A percentile compares a stretch with the other conserved stretches of the same genome.
Evolutionary conservation across 2,113 vertebrate genomes (phyloP).

Genomic region (Burhinus bistriatus): DNA sequence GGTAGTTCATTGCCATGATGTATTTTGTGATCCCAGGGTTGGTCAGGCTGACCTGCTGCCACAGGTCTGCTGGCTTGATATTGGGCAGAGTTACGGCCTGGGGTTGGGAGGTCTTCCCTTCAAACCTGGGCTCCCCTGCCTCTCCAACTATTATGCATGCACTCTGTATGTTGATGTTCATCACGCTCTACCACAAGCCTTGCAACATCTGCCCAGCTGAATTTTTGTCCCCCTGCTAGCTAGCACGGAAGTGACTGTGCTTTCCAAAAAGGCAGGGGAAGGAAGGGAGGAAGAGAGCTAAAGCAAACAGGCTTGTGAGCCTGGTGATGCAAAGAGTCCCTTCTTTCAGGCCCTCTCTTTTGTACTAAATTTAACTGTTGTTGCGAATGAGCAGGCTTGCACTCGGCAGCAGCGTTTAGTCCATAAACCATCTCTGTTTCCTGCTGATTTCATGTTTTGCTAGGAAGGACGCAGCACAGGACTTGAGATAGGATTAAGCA

Average conservation of each 20-base stretch:
- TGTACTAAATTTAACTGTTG: not conserved
- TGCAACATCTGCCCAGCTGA: not conserved
- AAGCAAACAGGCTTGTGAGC: not conserved
- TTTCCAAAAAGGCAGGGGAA: not conserved
- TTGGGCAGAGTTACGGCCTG: accelerated
- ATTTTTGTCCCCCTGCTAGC: not conserved
- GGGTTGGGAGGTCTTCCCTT: not conserved
- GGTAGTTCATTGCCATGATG: not conserved
- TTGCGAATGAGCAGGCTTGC: not conserved
- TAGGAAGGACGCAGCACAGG: not conserved
- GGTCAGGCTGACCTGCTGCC: not conserved
- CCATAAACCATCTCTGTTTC: constrained; percentile 29
- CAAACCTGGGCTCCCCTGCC: not conserved
- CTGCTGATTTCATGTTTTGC: constrained; percentile 47
- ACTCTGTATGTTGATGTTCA: not conserved
- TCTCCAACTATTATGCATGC: not conserved
- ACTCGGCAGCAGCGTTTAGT: not conserved
- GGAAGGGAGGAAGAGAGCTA: not conserved
- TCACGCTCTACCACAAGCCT: not conserved
- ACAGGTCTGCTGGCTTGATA: not conserved
- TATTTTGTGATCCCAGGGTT: not conserved
- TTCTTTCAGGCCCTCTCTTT: not conserved
- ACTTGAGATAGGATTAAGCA: not conserved
- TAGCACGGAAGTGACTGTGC: not conserved
- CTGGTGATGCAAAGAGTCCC: not conserved